Evolutionary conservation across 2,113 vertebrate species (phyloP).

Genomic region (Pogona vitticeps): DNA sequence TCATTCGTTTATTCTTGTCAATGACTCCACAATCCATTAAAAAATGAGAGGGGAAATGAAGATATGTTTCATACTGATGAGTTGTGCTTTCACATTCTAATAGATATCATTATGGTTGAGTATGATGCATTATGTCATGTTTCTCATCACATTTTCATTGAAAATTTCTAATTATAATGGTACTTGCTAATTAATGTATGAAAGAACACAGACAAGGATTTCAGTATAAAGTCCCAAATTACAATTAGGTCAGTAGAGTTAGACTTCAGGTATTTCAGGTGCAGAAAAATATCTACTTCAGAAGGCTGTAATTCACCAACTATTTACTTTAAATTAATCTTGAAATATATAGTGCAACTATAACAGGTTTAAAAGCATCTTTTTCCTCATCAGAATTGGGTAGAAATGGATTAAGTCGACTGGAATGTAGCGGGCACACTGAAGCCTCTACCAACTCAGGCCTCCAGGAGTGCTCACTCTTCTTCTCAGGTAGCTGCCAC

Average conservation of each 20-base stretch:
- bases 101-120: slow-evolving; percentile 66
- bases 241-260: not conserved
- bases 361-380: too few relatives aligned
- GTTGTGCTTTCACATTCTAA: slow-evolving; percentile 60
- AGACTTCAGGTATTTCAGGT: not conserved
- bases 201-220: slow-evolving; percentile 25
- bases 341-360: not conserved
- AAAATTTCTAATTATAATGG: slow-evolving; percentile 64
- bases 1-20: slow-evolving; percentile 51
- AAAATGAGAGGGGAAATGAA: slow-evolving; percentile 58
- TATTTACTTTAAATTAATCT: not conserved
- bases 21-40: slow-evolving; percentile 65
- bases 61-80: slow-evolving; percentile 58
- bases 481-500: too few relatives aligned
- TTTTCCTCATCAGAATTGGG: too few relatives aligned
- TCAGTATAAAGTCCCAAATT: slow-evolving; percentile 19
- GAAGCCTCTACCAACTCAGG: too few relatives aligned
- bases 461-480: too few relatives aligned
- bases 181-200: slow-evolving; percentile 30
- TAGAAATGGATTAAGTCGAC: not conserved
- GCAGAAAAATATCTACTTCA: not conserved
- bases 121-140: slow-evolving; percentile 66
- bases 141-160: slow-evolving; percentile 68
- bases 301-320: not conserved
- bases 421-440: too few relatives aligned